Evolutionary conservation across 2,888 invertebrate genomes (phyloP).

Genomic region (Lomographa bimaculata): DNA sequence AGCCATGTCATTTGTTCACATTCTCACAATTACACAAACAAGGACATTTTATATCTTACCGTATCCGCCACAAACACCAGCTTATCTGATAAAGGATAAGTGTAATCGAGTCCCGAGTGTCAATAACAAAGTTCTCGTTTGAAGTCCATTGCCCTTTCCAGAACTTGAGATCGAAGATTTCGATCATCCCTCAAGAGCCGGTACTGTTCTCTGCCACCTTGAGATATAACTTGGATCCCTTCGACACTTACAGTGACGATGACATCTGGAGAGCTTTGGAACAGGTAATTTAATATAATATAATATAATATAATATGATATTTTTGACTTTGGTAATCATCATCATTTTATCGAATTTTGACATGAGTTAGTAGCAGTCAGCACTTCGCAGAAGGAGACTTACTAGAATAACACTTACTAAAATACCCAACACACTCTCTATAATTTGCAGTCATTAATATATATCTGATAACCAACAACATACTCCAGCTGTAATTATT

Average conservation of each 20-base stretch:
- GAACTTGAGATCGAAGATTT: slow-evolving; percentile 86
- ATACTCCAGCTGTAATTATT: no score
- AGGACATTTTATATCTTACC: background rate
- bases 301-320: no score
- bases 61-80: no score
- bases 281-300: slow-evolving; percentile 82
- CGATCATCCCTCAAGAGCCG: slow-evolving; percentile 89
- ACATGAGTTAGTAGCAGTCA: no score
- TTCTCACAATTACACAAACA: background rate
- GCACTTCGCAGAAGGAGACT: no score
- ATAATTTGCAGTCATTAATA: no score
- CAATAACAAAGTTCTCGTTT: background rate
- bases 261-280: slow-evolving; percentile 87
- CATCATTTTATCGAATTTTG: no score
- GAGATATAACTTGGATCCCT: slow-evolving; percentile 89
- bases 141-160: slow-evolving; percentile 39
- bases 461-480: no score
- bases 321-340: no score
- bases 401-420: no score
- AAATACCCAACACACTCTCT: no score
- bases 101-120: background rate
- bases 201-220: slow-evolving; percentile 87
- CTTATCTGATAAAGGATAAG: slow-evolving; percentile 2
- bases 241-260: slow-evolving; percentile 84
- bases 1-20: no score